Percentiles rank a stretch among this genome's conserved stretches.
phyloP scores from a whole-genome alignment of 1,140 invertebrate species.

The Sycophaga agraensis region DNA sequence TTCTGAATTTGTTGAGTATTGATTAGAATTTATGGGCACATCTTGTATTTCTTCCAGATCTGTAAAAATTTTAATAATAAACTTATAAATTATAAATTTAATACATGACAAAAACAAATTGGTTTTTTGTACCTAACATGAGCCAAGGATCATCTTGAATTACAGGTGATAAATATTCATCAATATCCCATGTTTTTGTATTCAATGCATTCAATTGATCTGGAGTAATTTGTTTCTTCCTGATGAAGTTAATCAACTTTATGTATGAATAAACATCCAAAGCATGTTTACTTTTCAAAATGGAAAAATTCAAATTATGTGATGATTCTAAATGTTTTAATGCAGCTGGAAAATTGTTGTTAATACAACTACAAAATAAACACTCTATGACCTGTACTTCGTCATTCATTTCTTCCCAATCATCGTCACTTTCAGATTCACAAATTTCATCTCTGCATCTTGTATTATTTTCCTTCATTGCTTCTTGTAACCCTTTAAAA shows the following conservation, averaged over 20 bases:
- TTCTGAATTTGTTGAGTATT: slow-evolving; percentile 57
- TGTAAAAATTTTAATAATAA: slow-evolving; percentile 28
- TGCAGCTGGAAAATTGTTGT: slow-evolving; percentile 48
- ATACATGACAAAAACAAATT: neutral
- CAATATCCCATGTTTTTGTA: slow-evolving; percentile 68
- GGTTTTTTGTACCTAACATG: slow-evolving; percentile 78
- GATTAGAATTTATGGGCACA: slow-evolving; percentile 33
- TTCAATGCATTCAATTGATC: slow-evolving; percentile 60
- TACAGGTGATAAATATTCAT: slow-evolving; percentile 79
- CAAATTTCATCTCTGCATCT: slow-evolving; percentile 38
- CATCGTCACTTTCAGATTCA: slow-evolving; percentile 55
- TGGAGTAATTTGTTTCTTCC: slow-evolving; percentile 63
- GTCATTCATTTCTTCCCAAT: slow-evolving; percentile 57
- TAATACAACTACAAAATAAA: slow-evolving; percentile 61
- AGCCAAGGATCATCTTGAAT: slow-evolving; percentile 79
- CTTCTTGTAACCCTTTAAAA: neutral
- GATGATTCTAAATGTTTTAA: slow-evolving; percentile 56
- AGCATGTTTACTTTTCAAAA: slow-evolving; percentile 68
- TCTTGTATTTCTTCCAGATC: slow-evolving; percentile 57
- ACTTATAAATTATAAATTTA: neutral
- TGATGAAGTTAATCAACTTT: slow-evolving; percentile 85
- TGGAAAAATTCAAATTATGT: slow-evolving; percentile 73
- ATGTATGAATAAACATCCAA: slow-evolving; percentile 86
- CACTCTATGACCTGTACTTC: slow-evolving; percentile 51
- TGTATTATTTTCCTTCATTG: slow-evolving; percentile 17